Evolutionary conservation across 2,888 invertebrate genomes (phyloP), one percentile per base, ranked within the genome.

Genomic region (Venustoraphidia nigricollis): DNA sequence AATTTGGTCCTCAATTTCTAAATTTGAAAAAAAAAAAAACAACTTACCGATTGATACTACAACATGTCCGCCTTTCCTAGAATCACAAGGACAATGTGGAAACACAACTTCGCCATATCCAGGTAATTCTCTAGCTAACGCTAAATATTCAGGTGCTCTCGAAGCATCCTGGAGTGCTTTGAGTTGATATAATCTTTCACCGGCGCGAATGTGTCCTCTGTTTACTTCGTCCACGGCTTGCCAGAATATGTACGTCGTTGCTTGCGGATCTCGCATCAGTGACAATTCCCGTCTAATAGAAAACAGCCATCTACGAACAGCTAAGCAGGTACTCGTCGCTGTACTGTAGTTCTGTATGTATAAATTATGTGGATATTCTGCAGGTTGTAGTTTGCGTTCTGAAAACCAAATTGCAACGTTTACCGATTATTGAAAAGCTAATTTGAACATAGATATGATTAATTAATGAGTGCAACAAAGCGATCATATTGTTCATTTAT

Each of bases 291-390:
- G 79, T 52, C 74, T 70, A 41, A 84, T 69, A 40, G 81, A 79
- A 70, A 93, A 93, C 51, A 92, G 67, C 92, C 92, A 93, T 66
- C 87, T 84, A 52, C 89, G 76, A 42, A 98, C 72, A 51, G 87
- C 79, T 42, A 98, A 75, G 64, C 97, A 98, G 44, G 93, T 93
- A 55, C 91, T 89, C 37, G 93, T 92, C 36, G 97, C 96, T 10
- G 97, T 97, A 54, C 93, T 93, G 65, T 97, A 98, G 71, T 98
- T 98, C 71, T 97, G 96, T 58, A 98, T 94, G 72, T 98, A 98
- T 54, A 98, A 75, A 59, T 93, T 90, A 71, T 98, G 97, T 0
- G 97, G 97, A 57, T 91, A 88, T 71, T 98, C 98, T 64, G 85
- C 83, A 1, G 89, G 82, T 58, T 88, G 88, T 51, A 98, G 71